Evolutionary conservation across 1,140 invertebrate genomes (phyloP).

Genomic region (Latrodectus geometricus): DNA sequence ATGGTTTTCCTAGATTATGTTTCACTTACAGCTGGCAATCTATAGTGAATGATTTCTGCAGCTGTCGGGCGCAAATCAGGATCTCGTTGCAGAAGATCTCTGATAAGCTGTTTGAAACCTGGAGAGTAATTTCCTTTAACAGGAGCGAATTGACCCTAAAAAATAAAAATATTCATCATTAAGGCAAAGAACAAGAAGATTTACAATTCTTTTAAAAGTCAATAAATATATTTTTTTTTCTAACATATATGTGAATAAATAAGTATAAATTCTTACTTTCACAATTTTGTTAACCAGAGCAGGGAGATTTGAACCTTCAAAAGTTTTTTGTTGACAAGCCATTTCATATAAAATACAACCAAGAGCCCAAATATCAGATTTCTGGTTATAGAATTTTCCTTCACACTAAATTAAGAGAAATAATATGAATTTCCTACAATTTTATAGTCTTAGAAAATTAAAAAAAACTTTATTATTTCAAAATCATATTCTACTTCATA

Average conservation of each 20-base stretch:
- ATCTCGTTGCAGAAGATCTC: constrained; percentile 76
- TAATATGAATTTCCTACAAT: not conserved
- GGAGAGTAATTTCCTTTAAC: constrained; percentile 77
- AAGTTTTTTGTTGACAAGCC: constrained; percentile 82
- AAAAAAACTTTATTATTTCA: not conserved
- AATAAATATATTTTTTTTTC: too few relatives aligned
- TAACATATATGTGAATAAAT: too few relatives aligned
- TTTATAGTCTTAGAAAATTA: not conserved
- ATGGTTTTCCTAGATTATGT: too few relatives aligned
- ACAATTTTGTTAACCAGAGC: constrained; percentile 84
- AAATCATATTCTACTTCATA: not conserved
- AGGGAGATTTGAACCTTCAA: constrained; percentile 81
- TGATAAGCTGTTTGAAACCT: constrained; percentile 75
- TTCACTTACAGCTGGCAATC: constrained; percentile 72
- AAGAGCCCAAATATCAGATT: constrained; percentile 85
- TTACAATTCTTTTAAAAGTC: too few relatives aligned
- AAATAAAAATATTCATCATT: constrained; percentile 27
- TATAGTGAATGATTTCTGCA: constrained; percentile 73
- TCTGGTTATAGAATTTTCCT: constrained; percentile 82
- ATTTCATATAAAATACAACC: constrained; percentile 86
- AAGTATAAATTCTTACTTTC: constrained; percentile 71
- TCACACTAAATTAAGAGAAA: constrained; percentile 75
- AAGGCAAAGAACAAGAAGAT: not conserved
- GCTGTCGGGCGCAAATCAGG: constrained; percentile 76
- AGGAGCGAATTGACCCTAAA: constrained; percentile 73